A percentile compares a stretch with the other conserved stretches of the same genome.
Conservation (phyloP, 2,888 invertebrate species). For the Nudaria mundana region DNA sequence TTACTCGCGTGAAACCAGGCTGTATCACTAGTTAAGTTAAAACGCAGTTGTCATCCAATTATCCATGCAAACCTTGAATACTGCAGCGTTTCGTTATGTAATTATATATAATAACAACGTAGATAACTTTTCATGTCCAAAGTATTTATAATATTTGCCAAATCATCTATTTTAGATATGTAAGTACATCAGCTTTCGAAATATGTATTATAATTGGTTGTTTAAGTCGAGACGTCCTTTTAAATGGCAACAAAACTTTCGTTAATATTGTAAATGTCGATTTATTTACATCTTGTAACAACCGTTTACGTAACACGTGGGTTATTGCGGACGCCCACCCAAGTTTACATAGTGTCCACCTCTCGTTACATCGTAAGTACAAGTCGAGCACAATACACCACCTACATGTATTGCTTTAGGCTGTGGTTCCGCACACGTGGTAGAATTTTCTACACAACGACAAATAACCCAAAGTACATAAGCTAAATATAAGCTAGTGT, state of each 20-base stretch:
- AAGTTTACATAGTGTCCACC: no score
- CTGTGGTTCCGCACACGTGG: no score
- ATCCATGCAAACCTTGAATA: no score
- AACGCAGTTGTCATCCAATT: not conserved
- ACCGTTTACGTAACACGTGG: not conserved
- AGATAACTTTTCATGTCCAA: not conserved
- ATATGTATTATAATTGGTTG: not conserved
- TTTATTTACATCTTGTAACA: not conserved
- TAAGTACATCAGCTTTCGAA: not conserved
- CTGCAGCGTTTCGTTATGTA: not conserved
- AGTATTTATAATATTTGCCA: not conserved
- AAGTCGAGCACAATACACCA: no score
- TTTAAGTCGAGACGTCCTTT: not conserved
- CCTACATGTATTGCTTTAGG: no score
- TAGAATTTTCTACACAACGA: no score
- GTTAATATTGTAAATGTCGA: not conserved
- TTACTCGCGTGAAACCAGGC: no score
- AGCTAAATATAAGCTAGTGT: no score
- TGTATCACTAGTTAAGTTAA: not conserved
- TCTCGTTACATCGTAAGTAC: no score
- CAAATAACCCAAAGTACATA: no score
- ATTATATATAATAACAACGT: not conserved
- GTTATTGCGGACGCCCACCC: no score
- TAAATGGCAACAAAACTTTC: not conserved
- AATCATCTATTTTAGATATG: conserved; percentile 3